These are phyloP conservation scores for Casuarius casuarius DNA, from an alignment of 2,113 vertebrate genomes.

Conservation along the genomic window DNA sequence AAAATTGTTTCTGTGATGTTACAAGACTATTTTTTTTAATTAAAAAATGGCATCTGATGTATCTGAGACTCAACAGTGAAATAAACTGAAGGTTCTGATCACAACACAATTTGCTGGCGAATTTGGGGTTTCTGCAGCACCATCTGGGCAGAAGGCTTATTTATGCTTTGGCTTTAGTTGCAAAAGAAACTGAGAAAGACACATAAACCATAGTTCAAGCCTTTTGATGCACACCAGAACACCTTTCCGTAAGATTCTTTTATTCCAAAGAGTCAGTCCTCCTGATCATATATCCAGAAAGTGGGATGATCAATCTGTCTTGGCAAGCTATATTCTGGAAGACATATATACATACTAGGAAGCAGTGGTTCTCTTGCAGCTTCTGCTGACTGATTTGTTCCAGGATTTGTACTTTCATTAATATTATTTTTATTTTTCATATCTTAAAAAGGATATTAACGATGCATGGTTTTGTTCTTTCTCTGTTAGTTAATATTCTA, in stretches of 20 bases:
- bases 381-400: neutral
- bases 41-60: neutral
- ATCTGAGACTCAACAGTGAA: neutral
- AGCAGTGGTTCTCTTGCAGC: neutral
- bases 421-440: neutral
- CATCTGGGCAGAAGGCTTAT: neutral
- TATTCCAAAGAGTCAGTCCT: neutral
- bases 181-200: neutral
- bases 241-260: neutral
- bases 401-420: neutral
- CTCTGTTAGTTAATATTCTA: neutral
- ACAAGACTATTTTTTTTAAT: neutral
- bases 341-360: neutral
- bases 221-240: neutral
- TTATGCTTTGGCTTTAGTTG: neutral
- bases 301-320: neutral
- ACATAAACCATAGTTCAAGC: neutral
- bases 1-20: neutral
- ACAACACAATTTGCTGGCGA: fast-evolving
- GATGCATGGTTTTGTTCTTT: neutral
- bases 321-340: neutral
- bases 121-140: neutral
- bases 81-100: neutral
- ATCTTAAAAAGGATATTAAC: neutral
- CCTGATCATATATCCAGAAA: neutral